phyloP scores from a whole-genome alignment of 2,888 invertebrate genomes.

The Eupithecia vulgata region DNA sequence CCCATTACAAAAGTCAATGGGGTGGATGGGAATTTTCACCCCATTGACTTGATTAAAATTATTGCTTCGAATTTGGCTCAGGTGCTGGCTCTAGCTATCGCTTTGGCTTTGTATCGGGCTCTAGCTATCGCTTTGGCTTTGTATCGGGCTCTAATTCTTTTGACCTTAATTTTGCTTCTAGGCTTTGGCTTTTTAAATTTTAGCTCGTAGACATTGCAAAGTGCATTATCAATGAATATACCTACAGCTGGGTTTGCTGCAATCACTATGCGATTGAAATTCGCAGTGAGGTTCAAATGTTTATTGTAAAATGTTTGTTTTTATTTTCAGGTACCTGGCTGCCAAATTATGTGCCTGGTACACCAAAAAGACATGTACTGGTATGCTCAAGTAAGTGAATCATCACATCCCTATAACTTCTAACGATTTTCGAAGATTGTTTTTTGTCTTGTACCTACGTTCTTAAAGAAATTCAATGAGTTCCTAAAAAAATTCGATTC shows the following conservation, averaged over 20 bases:
- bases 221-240: no score
- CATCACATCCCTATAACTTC: neutral
- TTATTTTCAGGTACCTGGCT: constrained; percentile 67
- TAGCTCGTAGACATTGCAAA: neutral
- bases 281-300: neutral
- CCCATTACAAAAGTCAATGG: no score
- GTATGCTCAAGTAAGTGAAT: constrained; percentile 89
- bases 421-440: no score
- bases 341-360: constrained; percentile 77
- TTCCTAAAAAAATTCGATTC: no score
- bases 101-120: no score
- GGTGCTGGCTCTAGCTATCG: neutral
- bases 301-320: neutral
- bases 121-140: neutral
- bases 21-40: no score
- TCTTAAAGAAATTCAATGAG: no score
- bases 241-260: neutral
- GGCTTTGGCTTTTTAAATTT: neutral
- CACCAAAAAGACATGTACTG: constrained; percentile 82
- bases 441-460: no score
- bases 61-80: neutral
- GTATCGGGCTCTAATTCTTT: neutral
- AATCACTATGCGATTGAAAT: neutral
- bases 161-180: neutral
- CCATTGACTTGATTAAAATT: no score